These are phyloP conservation scores for Apeltes quadracus DNA, from an alignment of 2,113 vertebrate species.

Conservation along the genomic window DNA sequence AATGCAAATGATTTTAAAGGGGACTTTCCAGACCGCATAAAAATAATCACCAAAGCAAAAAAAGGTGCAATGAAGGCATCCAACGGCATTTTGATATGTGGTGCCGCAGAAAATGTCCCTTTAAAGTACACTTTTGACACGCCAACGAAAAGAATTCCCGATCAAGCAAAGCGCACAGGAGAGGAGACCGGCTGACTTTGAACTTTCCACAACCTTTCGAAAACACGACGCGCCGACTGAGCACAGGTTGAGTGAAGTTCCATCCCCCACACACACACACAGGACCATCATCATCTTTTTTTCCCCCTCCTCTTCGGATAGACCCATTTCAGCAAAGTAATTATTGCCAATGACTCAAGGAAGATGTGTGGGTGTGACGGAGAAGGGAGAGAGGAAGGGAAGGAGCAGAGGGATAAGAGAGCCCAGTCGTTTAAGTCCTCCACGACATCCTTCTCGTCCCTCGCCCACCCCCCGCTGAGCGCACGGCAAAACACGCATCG, in stretches of 20 bases:
- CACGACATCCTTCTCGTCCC: conserved; percentile 31
- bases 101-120: conserved; percentile 35
- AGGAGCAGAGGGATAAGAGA: conserved; percentile 55
- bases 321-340: conserved; percentile 61
- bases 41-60: conserved; percentile 22
- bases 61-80: conserved; percentile 29
- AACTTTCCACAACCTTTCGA: conserved; percentile 55
- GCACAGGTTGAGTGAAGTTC: conserved; percentile 54
- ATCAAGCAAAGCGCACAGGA: conserved; percentile 29
- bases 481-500: conserved; percentile 61
- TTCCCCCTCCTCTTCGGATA: conserved; percentile 45
- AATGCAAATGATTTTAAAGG: conserved; percentile 17
- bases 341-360: conserved; percentile 61
- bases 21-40: conserved; percentile 15
- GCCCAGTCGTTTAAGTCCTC: conserved; percentile 55
- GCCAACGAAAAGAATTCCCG: conserved; percentile 18
- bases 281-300: conserved; percentile 43
- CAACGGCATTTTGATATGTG: conserved; percentile 18
- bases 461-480: neutral
- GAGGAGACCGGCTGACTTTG: conserved; percentile 51
- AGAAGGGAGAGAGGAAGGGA: conserved; percentile 18
- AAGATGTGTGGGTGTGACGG: conserved; percentile 55
- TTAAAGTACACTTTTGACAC: conserved; percentile 23
- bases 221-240: conserved; percentile 34
- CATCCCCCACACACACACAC: conserved; percentile 49